Evolutionary conservation across 2,888 invertebrate genomes (phyloP), one percentile per base, ranked within the genome.

Genomic region (Leucozona laternaria): DNA sequence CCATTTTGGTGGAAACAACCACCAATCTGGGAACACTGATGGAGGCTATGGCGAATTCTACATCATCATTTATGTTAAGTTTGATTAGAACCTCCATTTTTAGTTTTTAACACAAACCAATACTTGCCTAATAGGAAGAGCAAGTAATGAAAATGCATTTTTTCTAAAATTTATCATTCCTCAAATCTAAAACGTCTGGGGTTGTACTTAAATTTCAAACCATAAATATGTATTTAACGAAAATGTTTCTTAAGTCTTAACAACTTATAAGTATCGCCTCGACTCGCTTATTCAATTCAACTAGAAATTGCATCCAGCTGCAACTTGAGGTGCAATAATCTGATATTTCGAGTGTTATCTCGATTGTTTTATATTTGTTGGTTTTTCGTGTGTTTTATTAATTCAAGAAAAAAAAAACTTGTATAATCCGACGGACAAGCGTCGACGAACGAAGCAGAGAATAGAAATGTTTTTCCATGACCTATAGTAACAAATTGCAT

Each of bases 401-500:
- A 62, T 62, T 43, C n/a, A 40, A 43, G 11, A 22, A 20, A 37
- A 62, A 58, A 58, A 37, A 20, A 58, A 37, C 17, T 31, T 31
- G 2, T 6, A 8, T 66, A 66, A 66, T 66, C 48, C 66, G 0
- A 48, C 17, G 20, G 20, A 28, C 48, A 48, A 48, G 20, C 66
- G 48, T 48, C 48, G 31, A 20, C 28, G 48, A 31, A 66, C 48
- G 48, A 15, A 45, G 13, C 45, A 31, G 11, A 66, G 28, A 48
- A 66, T 48, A 66, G 28, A 66, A 66, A 66, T 34, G 66, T 48
- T 64, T 66, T 66, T 66, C 45, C 66, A 66, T 66, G 48, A 66
- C 66, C 66, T 66, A 66, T 48, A 17, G 66, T 48, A 66, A 66
- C 66, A 66, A 66, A 31, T 66, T 66, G 66, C 66, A 66, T 66